A percentile compares a stretch with the other conserved stretches of the same genome.
Evolutionary conservation across 2,888 invertebrate species (phyloP).

Genomic region (Erpobdella octoculata): DNA sequence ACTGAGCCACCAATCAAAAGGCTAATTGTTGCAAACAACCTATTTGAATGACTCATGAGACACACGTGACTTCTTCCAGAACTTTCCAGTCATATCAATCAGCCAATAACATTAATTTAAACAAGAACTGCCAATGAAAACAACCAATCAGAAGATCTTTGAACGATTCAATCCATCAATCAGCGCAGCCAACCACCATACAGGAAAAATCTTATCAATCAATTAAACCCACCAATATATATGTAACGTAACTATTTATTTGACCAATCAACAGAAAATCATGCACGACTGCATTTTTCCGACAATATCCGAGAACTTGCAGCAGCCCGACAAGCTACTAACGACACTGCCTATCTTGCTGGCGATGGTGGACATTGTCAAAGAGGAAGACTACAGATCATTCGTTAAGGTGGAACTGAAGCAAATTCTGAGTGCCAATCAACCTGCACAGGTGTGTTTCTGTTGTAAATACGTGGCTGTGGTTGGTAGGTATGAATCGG

Average conservation of each 20-base stretch:
- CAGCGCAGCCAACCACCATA: background rate
- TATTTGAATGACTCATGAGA: too few relatives aligned
- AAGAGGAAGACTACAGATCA: slow-evolving; percentile 45
- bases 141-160: background rate
- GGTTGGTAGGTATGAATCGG: background rate
- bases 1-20: too few relatives aligned
- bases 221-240: too few relatives aligned
- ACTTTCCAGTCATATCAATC: too few relatives aligned
- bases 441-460: slow-evolving; percentile 62
- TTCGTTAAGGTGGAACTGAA: slow-evolving; percentile 68
- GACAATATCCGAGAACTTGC: slow-evolving; percentile 73
- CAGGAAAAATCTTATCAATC: too few relatives aligned
- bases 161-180: background rate
- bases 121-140: too few relatives aligned
- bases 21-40: too few relatives aligned
- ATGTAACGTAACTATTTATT: background rate
- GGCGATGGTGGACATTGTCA: slow-evolving; percentile 32
- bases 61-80: too few relatives aligned
- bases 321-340: slow-evolving; percentile 75
- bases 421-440: slow-evolving; percentile 49
- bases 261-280: slow-evolving; percentile 65
- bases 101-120: too few relatives aligned
- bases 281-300: slow-evolving; percentile 92
- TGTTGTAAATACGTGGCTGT: background rate
- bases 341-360: slow-evolving; percentile 50